Percentiles rank a stretch among this genome's conserved stretches.
Conservation (phyloP, 1,140 invertebrate genomes). For the Samia ricini region DNA sequence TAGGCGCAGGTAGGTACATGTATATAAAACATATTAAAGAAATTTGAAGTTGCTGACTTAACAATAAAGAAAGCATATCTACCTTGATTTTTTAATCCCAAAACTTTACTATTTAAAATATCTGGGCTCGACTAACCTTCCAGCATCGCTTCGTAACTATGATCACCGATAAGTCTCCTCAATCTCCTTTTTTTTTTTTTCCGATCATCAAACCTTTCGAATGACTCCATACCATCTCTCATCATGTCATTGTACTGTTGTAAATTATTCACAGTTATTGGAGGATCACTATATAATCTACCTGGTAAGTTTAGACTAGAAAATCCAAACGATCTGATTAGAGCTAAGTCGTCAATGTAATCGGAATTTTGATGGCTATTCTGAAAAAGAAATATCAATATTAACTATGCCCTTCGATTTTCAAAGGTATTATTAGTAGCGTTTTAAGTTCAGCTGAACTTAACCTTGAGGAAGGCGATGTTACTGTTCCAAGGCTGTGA, state of each 20-base stretch:
- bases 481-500: too few relatives aligned
- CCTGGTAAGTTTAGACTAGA: conserved; percentile 21
- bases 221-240: conserved; percentile 32
- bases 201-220: conserved; percentile 20
- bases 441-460: too few relatives aligned
- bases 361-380: not conserved
- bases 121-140: not conserved
- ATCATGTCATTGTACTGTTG: conserved; percentile 51
- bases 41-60: too few relatives aligned
- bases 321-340: conserved; percentile 45
- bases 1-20: too few relatives aligned
- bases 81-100: too few relatives aligned
- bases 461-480: too few relatives aligned
- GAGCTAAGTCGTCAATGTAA: conserved; percentile 25
- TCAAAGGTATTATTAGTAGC: too few relatives aligned
- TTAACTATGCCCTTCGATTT: not conserved
- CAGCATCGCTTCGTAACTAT: not conserved
- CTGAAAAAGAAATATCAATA: not conserved
- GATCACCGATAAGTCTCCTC: not conserved
- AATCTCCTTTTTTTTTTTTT: conserved; percentile 13
- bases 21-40: too few relatives aligned
- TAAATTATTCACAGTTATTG: conserved; percentile 32
- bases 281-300: conserved; percentile 31
- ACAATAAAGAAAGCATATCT: too few relatives aligned
- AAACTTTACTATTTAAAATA: not conserved